Evolutionary conservation across 2,797 vertebrate species (phyloP), one percentile per base, ranked within the genome.

Genomic region (Zenarchopterus dispar): DNA sequence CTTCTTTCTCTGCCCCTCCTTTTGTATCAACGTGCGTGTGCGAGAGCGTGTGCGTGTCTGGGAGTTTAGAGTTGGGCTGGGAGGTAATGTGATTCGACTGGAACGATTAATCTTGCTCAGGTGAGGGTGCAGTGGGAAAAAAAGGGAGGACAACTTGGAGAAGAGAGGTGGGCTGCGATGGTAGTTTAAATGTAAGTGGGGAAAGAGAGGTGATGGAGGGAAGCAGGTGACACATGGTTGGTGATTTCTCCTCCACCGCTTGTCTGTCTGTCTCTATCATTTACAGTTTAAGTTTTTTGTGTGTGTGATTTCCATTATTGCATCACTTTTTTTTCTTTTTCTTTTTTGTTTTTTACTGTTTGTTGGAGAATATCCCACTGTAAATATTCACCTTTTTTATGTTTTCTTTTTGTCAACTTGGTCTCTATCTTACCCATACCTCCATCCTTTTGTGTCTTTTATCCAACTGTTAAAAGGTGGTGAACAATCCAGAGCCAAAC

Each of bases 91-190:
- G 84, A 91, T 80, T 90, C 80, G 91, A 93, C 90, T 78, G 76
- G 70, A 85, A 83, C 78, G 68, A 93, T 94, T 91, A 90, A 93
- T 94, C 93, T 93, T 93, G 87, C 82, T 93, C 87, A 91, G 87
- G 84, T 90, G 88, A 88, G 72, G 83, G 85, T 85, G 81, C 77
- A 67, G 49, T 60, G 83, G 80, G 86, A 84, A 75, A 77, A 81
- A 78, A 70, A 59, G 70, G 75, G 77, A 84, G 77, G 74, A 79
- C 59, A 57, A 84, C 72, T 67, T 78, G 47, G 59, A 56, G 70
- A 77, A 80, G 68, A 78, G 70, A 82, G 81, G 85, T 81, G 78
- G 77, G 66, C 58, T 55, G 67, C 62, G 66, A 73, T 52, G 66
- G 70, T 70, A 28, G 70, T 73, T 78, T 69, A 74, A 85, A 81